Percentiles rank a stretch among this genome's conserved stretches.
phyloP scores from a whole-genome alignment of 2,113 vertebrate species.

The Pyrgilauda ruficollis region DNA sequence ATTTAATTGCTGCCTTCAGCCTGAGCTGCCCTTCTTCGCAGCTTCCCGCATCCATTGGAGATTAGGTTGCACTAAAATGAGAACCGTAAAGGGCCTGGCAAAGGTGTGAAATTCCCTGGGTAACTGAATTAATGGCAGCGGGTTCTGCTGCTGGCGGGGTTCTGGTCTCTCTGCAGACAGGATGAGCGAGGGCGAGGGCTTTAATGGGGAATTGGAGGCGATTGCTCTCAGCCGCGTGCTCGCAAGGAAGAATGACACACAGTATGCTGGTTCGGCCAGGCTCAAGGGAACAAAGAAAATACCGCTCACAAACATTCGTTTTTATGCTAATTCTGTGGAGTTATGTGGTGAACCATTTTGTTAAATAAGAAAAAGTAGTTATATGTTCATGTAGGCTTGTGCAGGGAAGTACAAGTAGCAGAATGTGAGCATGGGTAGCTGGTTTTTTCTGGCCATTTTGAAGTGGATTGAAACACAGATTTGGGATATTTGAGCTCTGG shows the following conservation, averaged over 20 bases:
- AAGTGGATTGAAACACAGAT: neutral
- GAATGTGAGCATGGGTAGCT: neutral
- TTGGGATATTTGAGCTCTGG: neutral
- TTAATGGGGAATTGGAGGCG: constrained; percentile 28
- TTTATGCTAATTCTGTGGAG: constrained; percentile 14
- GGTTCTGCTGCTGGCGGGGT: constrained; percentile 53
- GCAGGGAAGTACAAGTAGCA: neutral
- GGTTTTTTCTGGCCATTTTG: neutral
- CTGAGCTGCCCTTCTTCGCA: constrained; percentile 61
- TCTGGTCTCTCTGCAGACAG: constrained; percentile 52
- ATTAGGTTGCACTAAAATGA: constrained; percentile 65
- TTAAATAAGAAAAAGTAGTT: neutral
- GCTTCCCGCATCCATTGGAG: constrained; percentile 55
- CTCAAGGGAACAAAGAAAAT: neutral
- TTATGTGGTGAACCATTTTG: neutral
- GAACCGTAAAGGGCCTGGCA: constrained; percentile 39
- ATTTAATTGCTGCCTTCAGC: constrained; percentile 81
- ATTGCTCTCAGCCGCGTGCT: constrained; percentile 11
- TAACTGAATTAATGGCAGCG: constrained; percentile 60
- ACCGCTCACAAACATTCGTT: neutral
- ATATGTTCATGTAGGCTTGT: neutral
- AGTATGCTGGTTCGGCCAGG: neutral
- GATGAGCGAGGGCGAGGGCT: constrained; percentile 21
- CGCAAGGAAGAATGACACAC: neutral
- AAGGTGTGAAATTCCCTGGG: constrained; percentile 67